Evolutionary conservation across 2,113 vertebrate species (phyloP).

Genomic region (Pantherophis guttatus): DNA sequence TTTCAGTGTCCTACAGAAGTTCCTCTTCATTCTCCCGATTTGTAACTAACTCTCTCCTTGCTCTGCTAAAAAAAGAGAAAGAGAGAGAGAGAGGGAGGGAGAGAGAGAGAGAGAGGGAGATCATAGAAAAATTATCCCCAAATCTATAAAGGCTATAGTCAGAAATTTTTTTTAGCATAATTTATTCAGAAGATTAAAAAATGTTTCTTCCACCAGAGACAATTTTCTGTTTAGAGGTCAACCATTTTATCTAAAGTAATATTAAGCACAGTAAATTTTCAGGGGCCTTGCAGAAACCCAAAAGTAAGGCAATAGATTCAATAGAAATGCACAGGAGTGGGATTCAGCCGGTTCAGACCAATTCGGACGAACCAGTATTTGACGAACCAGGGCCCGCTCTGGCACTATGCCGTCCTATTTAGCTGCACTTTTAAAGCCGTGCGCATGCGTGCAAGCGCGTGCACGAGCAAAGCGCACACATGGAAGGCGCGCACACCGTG

Average conservation of each 20-base stretch:
- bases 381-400: no score
- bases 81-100: not conserved
- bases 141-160: not conserved
- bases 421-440: no score
- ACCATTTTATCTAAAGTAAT: not conserved
- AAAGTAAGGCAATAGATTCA: not conserved
- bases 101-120: not conserved
- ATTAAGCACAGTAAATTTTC: not conserved
- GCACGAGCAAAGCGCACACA: no score
- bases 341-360: no score
- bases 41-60: not conserved
- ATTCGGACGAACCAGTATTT: no score
- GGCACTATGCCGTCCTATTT: no score
- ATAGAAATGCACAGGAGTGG: not conserved
- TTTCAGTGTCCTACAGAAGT: not conserved
- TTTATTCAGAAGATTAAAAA: not conserved
- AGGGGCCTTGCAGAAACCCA: not conserved
- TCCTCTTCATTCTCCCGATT: not conserved
- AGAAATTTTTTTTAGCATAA: not conserved
- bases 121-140: not conserved
- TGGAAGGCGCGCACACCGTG: no score
- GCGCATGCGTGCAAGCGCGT: no score
- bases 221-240: not conserved
- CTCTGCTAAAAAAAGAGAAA: not conserved
- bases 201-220: not conserved